phyloP scores from a whole-genome alignment of 2,113 vertebrate species.

The Alouatta palliata region DNA sequence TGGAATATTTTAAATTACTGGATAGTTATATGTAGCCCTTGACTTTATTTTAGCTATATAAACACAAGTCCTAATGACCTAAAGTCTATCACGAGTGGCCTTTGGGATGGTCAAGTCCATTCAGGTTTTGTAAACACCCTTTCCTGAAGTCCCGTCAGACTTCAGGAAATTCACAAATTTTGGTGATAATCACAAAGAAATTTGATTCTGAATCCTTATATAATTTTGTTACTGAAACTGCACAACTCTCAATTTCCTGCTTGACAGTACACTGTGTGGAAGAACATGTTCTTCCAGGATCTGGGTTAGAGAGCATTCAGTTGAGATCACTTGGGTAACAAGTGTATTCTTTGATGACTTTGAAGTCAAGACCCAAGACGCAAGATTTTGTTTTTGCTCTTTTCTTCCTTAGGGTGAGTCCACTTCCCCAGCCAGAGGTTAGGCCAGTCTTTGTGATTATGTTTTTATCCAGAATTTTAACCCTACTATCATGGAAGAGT shows the following conservation, averaged over 20 bases:
- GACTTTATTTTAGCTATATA: neutral
- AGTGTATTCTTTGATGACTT: slow-evolving; percentile 5
- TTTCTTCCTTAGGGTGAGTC: neutral
- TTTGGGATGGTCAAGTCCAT: neutral
- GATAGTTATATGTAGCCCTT: neutral
- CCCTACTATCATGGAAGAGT: neutral
- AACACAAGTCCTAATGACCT: neutral
- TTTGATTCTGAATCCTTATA: neutral
- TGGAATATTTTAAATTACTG: neutral
- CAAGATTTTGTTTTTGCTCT: neutral
- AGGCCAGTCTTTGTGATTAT: neutral
- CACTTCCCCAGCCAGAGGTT: neutral
- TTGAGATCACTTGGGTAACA: neutral
- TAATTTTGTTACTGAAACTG: neutral
- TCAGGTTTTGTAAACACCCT: neutral
- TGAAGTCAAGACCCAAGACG: neutral
- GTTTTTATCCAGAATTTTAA: slow-evolving; percentile 8
- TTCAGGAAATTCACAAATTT: neutral
- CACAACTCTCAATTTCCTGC: neutral
- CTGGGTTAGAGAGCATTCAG: neutral
- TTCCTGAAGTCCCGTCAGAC: neutral
- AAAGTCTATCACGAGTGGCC: neutral
- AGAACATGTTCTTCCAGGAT: neutral
- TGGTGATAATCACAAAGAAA: neutral
- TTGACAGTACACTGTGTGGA: neutral